Evolutionary conservation across 2,113 vertebrate genomes (phyloP).

Genomic region (Xyrauchen texanus): DNA sequence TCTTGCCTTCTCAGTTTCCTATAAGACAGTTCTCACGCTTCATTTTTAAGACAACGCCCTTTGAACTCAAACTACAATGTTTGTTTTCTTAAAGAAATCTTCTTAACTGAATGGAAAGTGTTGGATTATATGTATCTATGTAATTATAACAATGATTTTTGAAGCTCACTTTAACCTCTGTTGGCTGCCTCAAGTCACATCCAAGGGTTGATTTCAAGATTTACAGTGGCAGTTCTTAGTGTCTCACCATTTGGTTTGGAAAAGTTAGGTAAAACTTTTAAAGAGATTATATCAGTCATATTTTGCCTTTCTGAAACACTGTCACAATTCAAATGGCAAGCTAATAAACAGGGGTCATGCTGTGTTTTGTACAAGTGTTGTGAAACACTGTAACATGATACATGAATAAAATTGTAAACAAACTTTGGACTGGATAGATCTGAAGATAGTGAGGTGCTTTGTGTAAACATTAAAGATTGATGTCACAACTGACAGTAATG

Average conservation of each 20-base stretch:
- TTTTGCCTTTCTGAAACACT: conserved; percentile 10
- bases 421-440: conserved; percentile 5
- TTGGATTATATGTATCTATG: conserved; percentile 39
- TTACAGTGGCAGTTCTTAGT: neutral
- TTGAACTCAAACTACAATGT: conserved; percentile 52
- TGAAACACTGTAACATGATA: conserved; percentile 20
- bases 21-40: conserved; percentile 40
- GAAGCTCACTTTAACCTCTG: neutral
- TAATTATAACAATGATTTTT: conserved; percentile 2
- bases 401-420: conserved; percentile 13
- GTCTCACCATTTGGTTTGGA: too few relatives aligned
- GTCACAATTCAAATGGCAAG: neutral
- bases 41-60: conserved; percentile 51
- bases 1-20: conserved; percentile 62
- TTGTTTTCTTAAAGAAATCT: conserved; percentile 50
- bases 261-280: neutral
- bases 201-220: neutral
- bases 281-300: conserved; percentile 18
- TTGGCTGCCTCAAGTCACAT: conserved; percentile 11
- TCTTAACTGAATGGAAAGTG: conserved; percentile 35
- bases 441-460: too few relatives aligned
- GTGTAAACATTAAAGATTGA: too few relatives aligned
- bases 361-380: conserved; percentile 25
- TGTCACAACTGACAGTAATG: too few relatives aligned
- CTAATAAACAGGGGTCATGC: neutral